phyloP scores from a whole-genome alignment of 2,888 invertebrate genomes.

The Eupsilia transversa region DNA sequence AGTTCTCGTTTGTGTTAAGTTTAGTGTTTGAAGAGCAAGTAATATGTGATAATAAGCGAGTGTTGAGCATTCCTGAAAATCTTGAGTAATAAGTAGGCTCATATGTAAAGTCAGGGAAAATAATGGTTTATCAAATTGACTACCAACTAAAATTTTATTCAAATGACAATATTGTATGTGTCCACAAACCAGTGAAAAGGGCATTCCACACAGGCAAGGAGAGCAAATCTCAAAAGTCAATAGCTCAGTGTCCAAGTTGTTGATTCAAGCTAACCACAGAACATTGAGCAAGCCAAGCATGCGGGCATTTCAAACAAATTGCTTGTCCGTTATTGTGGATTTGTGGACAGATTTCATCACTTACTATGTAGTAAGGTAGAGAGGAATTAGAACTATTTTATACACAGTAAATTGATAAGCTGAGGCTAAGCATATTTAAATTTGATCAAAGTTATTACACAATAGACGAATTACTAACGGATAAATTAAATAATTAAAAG shows the following conservation, averaged over 20 bases:
- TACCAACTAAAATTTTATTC: too few relatives aligned
- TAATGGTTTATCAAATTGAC: background rate
- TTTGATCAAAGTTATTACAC: too few relatives aligned
- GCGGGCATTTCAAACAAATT: slow-evolving; percentile 40
- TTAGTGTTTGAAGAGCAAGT: slow-evolving; percentile 40
- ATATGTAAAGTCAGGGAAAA: background rate
- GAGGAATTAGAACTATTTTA: background rate
- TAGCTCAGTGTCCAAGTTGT: slow-evolving; percentile 33
- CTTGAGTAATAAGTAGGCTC: background rate
- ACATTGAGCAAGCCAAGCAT: slow-evolving; percentile 22
- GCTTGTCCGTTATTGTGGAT: background rate
- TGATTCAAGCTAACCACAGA: slow-evolving; percentile 15
- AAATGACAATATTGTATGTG: too few relatives aligned
- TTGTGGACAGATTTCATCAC: slow-evolving; percentile 3
- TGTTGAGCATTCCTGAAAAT: slow-evolving; percentile 1
- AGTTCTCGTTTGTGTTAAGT: slow-evolving; percentile 48
- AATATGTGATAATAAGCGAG: slow-evolving; percentile 24
- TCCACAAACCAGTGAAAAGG: slow-evolving; percentile 7
- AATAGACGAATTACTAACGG: too few relatives aligned
- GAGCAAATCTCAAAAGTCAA: slow-evolving; percentile 23
- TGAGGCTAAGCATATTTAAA: too few relatives aligned
- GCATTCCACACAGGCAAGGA: background rate
- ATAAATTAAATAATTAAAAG: too few relatives aligned
- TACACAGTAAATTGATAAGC: background rate
- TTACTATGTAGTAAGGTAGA: background rate